Conservation (phyloP, 2,113 vertebrate species). For the Phocoena phocoena region DNA sequence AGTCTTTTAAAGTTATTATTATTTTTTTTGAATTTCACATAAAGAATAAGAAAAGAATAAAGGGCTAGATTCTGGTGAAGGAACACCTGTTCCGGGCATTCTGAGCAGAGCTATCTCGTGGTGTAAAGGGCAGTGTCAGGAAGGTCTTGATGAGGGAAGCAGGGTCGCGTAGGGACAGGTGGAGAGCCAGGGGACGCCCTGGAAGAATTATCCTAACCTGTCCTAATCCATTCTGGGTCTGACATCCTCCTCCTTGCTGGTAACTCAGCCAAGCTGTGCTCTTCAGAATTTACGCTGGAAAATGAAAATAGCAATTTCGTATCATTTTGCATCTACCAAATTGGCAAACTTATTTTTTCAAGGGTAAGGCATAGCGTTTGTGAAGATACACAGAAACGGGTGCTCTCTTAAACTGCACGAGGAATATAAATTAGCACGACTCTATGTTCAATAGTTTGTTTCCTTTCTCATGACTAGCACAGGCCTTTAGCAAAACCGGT, state of each 20-base stretch:
- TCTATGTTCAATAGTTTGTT: not conserved
- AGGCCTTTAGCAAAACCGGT: not conserved
- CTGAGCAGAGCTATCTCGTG: not conserved
- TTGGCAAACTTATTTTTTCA: not conserved
- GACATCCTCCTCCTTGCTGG: not conserved
- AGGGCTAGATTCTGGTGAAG: not conserved
- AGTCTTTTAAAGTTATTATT: not conserved
- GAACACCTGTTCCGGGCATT: rapidly evolving
- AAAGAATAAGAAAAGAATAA: not conserved
- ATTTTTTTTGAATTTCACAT: not conserved
- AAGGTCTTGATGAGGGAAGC: not conserved
- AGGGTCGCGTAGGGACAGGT: rapidly evolving
- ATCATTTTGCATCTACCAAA: not conserved
- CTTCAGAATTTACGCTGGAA: not conserved
- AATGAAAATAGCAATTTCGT: not conserved
- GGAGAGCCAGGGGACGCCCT: rapidly evolving
- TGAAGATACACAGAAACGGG: not conserved
- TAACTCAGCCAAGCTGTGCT: not conserved
- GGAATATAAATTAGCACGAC: not conserved
- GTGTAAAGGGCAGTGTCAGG: rapidly evolving
- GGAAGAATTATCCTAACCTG: not conserved
- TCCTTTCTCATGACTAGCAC: not conserved
- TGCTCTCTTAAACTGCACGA: not conserved
- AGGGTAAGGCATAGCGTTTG: not conserved
- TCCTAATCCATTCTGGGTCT: not conserved